Percentiles rank a stretch among this genome's conserved stretches.
Conservation (phyloP, 2,797 vertebrate genomes). For the Alcedo quadribrachys region DNA sequence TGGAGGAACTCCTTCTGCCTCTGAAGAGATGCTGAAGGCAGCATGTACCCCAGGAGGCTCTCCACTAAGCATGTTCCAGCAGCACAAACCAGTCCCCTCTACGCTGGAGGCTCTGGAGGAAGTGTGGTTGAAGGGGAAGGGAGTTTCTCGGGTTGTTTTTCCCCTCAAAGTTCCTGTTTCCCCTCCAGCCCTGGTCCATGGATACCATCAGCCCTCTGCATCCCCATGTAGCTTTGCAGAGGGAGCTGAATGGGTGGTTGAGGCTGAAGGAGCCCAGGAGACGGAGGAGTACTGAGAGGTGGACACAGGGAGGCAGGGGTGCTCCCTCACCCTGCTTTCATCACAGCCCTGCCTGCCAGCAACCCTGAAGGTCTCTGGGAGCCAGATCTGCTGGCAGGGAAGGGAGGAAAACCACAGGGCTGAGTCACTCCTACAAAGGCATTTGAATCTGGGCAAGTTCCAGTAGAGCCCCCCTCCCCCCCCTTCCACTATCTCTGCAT, state of each 20-base stretch:
- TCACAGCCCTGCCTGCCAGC: background rate
- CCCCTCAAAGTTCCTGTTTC: constrained; percentile 52
- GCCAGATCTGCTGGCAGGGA: background rate
- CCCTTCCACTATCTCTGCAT: background rate
- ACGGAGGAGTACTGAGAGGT: background rate
- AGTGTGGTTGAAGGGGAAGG: background rate
- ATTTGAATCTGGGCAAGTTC: constrained; percentile 14
- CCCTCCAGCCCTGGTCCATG: background rate
- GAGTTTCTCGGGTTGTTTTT: constrained; percentile 41
- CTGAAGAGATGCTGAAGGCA: background rate
- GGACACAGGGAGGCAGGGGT: background rate
- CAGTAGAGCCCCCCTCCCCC: background rate
- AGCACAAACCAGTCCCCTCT: background rate
- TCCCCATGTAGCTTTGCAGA: background rate
- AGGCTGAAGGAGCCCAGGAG: background rate
- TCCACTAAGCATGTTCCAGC: background rate
- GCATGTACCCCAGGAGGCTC: background rate
- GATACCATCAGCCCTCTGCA: background rate
- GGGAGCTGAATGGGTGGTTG: background rate
- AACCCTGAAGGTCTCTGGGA: background rate
- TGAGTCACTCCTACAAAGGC: constrained; percentile 29
- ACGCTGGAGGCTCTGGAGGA: background rate
- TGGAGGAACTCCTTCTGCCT: background rate
- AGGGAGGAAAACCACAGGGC: constrained; percentile 42
- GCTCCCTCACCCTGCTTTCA: accelerated